These are phyloP conservation scores for Etheostoma cragini DNA, from an alignment of 2,113 vertebrate species.

Conservation along the genomic window DNA sequence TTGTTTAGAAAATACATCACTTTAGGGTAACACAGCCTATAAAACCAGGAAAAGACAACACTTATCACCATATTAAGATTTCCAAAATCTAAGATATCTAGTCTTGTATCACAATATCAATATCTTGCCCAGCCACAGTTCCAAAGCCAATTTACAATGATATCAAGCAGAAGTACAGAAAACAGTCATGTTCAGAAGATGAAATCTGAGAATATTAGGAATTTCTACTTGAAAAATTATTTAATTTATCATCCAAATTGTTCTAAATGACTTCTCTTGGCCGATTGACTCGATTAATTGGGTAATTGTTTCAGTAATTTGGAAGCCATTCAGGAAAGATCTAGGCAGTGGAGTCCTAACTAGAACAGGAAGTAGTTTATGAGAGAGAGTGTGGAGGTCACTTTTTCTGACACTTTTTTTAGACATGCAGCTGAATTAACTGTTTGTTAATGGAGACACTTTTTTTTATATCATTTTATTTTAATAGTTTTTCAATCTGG, in stretches of 20 bases:
- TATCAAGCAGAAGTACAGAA: too few relatives aligned
- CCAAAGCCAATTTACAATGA: background rate
- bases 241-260: background rate
- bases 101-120: too few relatives aligned
- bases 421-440: background rate
- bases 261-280: background rate
- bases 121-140: too few relatives aligned
- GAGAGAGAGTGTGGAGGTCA: background rate
- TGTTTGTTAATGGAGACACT: constrained; percentile 9
- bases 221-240: too few relatives aligned
- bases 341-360: background rate
- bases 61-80: too few relatives aligned
- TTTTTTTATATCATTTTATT: constrained; percentile 28
- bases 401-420: background rate
- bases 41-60: too few relatives aligned
- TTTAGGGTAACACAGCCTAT: too few relatives aligned
- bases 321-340: background rate
- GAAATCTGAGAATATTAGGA: background rate
- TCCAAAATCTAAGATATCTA: too few relatives aligned
- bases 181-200: background rate
- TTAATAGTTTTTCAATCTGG: constrained; percentile 22
- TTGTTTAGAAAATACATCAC: too few relatives aligned
- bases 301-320: background rate
- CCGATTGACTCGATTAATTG: background rate
- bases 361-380: background rate